These are phyloP conservation scores for Polypedilum vanderplanki DNA, from an alignment of 1,140 invertebrate genomes.

Conservation along the genomic window DNA sequence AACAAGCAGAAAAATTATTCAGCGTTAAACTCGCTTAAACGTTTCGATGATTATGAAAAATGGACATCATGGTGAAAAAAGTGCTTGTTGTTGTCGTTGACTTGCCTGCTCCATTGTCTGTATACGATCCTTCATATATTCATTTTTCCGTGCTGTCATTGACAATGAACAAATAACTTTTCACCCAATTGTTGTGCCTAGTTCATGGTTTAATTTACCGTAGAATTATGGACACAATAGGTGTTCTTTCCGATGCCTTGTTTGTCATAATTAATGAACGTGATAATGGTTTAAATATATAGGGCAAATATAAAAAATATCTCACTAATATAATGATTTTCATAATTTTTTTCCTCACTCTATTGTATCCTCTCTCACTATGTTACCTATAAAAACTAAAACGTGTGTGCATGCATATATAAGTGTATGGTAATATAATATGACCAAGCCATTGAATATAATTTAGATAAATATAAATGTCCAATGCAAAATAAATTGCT, in stretches of 20 bases:
- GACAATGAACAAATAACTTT: slow-evolving; percentile 26
- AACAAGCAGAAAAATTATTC: not conserved
- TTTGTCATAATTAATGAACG: slow-evolving; percentile 28
- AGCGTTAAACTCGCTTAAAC: slow-evolving; percentile 1
- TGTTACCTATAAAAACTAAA: too few relatives aligned
- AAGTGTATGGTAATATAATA: not conserved
- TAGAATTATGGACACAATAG: slow-evolving; percentile 17
- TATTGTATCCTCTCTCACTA: too few relatives aligned
- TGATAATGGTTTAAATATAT: not conserved
- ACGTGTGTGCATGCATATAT: not conserved
- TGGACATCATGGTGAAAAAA: not conserved
- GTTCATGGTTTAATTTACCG: slow-evolving; percentile 28
- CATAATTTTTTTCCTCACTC: not conserved
- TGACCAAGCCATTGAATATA: not conserved
- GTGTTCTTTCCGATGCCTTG: slow-evolving; percentile 23
- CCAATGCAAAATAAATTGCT: slow-evolving; percentile 18
- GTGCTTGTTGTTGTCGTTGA: not conserved
- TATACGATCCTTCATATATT: not conserved
- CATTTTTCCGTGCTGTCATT: not conserved
- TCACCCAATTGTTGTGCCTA: not conserved
- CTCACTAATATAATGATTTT: slow-evolving; percentile 4
- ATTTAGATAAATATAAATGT: slow-evolving; percentile 20
- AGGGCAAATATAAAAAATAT: not conserved
- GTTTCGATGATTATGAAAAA: slow-evolving; percentile 24
- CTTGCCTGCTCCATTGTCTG: not conserved